Evolutionary conservation across 2,888 invertebrate genomes (phyloP), one percentile per base, ranked within the genome.

Genomic region (Aphodius granarius): DNA sequence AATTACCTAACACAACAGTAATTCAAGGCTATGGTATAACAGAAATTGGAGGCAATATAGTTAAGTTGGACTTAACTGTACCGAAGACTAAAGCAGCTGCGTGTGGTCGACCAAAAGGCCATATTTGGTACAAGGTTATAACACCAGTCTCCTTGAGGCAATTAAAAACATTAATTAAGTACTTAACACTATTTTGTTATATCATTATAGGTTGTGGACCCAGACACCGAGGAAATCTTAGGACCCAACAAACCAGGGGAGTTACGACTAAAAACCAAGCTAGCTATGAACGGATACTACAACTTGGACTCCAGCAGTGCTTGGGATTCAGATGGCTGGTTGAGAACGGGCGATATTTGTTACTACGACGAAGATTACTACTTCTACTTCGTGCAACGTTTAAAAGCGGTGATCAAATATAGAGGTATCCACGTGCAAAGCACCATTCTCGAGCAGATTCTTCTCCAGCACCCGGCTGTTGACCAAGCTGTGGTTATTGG

Each of bases 161-260:
- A 63, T 18, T 9, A 17, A 13, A n/a, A n/a, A 18, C 16, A 64
- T 66, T 65, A 71, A 22, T 63, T 9, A 1, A 15, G 15, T 19
- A 72, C 75, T n/a, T 6, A 15, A 20, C 72, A 71, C 43, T 9
- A 68, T 5, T 70, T 19, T 62, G 20, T 23, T n/a, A 19, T 18
- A 16, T 62, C 5, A 19, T 87, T 87, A n/a, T 81, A 90, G 89
- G 80, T 90, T 43, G 82, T 68, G 9, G 84, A 89, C 74, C 76
- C 83, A 1, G 88, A 88, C 17, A 89, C 87, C 0, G 83, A 85
- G 76, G 81, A 87, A 81, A 85, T 88, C 16, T 78, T 85, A 5
- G 88, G 89, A 70, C 87, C 89, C 0, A 87, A 90, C 76, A 81
- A 86, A 20, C 83, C 84, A 3, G 91, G 91, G n/a, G 91, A 91